These are phyloP conservation scores for Colossoma macropomum DNA, from an alignment of 2,113 vertebrate species.

Conservation along the genomic window DNA sequence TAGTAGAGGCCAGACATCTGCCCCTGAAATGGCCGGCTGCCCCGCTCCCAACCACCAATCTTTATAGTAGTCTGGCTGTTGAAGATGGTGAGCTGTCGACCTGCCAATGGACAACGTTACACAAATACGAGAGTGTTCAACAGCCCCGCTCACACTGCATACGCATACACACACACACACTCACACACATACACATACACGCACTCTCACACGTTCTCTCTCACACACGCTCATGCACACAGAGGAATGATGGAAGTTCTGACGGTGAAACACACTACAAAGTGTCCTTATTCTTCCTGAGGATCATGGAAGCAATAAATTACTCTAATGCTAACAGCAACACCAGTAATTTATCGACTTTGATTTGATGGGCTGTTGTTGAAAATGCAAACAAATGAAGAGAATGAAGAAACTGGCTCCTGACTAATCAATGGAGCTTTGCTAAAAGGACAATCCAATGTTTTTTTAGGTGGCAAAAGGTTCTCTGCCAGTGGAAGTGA, in stretches of 20 bases:
- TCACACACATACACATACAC: slow-evolving; percentile 40
- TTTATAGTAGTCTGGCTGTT: slow-evolving; percentile 99
- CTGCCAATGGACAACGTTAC: slow-evolving; percentile 88
- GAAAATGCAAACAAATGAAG: slow-evolving; percentile 75
- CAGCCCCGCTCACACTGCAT: slow-evolving; percentile 69
- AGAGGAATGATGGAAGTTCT: slow-evolving; percentile 43
- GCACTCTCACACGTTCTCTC: slow-evolving; percentile 32
- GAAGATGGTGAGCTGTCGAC: slow-evolving; percentile 99
- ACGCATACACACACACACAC: slow-evolving; percentile 59
- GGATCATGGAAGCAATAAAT: slow-evolving; percentile 89
- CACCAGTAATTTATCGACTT: slow-evolving; percentile 87
- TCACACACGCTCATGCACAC: slow-evolving; percentile 48
- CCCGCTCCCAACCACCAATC: slow-evolving; percentile 90
- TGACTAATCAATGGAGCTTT: slow-evolving; percentile 67
- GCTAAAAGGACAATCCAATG: slow-evolving; percentile 87
- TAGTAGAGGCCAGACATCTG: slow-evolving; percentile 99
- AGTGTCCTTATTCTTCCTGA: slow-evolving; percentile 82
- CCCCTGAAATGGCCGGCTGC: slow-evolving; percentile 93
- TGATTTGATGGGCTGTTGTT: slow-evolving; percentile 81
- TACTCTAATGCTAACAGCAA: slow-evolving; percentile 82
- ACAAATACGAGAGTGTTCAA: slow-evolving; percentile 88
- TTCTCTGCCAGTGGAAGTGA: slow-evolving; percentile 24
- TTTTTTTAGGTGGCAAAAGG: slow-evolving; percentile 30
- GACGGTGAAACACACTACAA: slow-evolving; percentile 45
- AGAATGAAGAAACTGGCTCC: slow-evolving; percentile 48